Conservation (phyloP, 2,888 invertebrate species). For the Cistogaster globosa region DNA sequence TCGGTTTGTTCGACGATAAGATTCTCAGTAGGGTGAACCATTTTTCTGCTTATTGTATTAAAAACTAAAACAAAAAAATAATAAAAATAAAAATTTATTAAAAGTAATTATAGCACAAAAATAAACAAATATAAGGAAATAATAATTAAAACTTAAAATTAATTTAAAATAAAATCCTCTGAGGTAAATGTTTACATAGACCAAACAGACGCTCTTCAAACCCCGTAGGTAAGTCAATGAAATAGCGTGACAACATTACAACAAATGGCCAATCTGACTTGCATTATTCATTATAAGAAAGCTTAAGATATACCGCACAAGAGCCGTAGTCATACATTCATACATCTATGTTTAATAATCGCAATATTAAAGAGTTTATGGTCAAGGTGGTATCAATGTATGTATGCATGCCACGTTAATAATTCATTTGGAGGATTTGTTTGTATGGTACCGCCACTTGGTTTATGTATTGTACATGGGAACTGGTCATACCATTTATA, state of each 20-base stretch:
- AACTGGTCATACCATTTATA: not conserved
- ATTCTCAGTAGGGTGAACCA: constrained; percentile 72
- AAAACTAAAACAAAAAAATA: constrained; percentile 17
- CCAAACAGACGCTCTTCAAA: too few species aligned
- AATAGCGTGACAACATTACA: not conserved
- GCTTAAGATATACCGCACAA: not conserved
- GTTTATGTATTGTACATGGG: not conserved
- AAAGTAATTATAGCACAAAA: not conserved
- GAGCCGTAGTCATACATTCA: constrained; percentile 6
- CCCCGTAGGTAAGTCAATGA: too few species aligned
- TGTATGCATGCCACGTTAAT: constrained; percentile 54
- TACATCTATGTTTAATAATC: constrained; percentile 4
- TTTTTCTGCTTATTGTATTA: constrained; percentile 56
- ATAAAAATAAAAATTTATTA: not conserved
- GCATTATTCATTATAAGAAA: not conserved
- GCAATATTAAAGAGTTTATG: constrained; percentile 43
- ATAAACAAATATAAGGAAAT: not conserved
- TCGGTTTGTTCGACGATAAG: constrained; percentile 50
- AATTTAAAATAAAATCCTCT: not conserved
- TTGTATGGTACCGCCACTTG: constrained; percentile 29
- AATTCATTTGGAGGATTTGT: constrained; percentile 31
- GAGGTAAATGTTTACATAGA: too few species aligned
- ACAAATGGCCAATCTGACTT: not conserved
- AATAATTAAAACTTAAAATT: too few species aligned
- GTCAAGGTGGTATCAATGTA: too few species aligned